Evolutionary conservation across 2,113 vertebrate genomes (phyloP).

Genomic region (Actenoides lindsayi): DNA sequence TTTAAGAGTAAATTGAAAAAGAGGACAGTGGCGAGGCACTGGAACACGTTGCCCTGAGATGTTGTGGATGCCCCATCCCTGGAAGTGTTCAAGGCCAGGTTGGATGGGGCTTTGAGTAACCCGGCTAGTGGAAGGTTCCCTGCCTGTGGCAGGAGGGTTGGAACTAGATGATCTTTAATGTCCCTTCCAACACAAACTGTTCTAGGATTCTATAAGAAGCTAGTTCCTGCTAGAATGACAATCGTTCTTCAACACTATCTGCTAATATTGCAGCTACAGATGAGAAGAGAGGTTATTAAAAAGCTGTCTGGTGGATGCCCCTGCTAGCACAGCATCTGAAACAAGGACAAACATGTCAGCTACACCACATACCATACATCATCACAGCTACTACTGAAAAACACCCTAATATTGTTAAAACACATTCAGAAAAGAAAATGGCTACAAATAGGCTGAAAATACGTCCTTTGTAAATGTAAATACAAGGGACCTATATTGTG

Average conservation of each 20-base stretch:
- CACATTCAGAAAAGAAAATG: neutral
- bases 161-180: neutral
- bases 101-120: neutral
- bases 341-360: neutral
- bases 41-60: neutral
- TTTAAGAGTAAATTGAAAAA: neutral
- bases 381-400: neutral
- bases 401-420: neutral
- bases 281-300: neutral
- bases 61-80: neutral
- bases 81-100: neutral
- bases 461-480: neutral
- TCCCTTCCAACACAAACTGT: neutral
- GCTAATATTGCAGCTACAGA: neutral
- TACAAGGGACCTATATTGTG: neutral
- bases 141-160: neutral
- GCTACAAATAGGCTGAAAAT: neutral
- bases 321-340: neutral
- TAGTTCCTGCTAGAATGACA: neutral
- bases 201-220: neutral
- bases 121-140: neutral
- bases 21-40: neutral
- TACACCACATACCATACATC: neutral
- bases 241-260: neutral
- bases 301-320: neutral